Percentiles rank a stretch among this genome's conserved stretches.
Evolutionary conservation across 2,888 invertebrate species (phyloP).

Genomic region (Aphodius sticticus): DNA sequence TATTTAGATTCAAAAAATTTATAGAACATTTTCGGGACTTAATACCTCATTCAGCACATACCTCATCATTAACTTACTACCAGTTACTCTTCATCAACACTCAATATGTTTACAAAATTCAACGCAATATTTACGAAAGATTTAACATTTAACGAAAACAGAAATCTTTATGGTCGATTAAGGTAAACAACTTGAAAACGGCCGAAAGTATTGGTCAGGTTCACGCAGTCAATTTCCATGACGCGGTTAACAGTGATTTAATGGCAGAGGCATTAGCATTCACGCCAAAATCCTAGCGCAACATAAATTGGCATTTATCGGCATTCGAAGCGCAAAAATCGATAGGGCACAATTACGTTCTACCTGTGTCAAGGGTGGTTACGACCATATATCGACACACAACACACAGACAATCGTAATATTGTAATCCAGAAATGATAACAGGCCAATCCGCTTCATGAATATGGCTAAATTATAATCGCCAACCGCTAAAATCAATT

Average conservation of each 20-base stretch:
- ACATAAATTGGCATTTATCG: conserved; percentile 11
- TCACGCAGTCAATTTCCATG: background rate
- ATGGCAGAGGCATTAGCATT: conserved; percentile 12
- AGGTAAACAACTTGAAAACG: no score
- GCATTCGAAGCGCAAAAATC: conserved; percentile 13
- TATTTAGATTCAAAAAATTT: no score
- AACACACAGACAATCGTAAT: background rate
- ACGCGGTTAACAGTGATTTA: background rate
- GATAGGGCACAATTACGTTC: conserved; percentile 8
- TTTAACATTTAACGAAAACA: no score
- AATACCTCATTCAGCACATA: no score
- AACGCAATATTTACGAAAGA: no score
- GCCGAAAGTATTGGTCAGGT: background rate
- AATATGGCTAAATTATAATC: background rate
- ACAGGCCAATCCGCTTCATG: background rate
- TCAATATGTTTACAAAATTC: no score
- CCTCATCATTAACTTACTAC: no score
- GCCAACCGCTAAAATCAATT: background rate
- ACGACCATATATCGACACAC: background rate
- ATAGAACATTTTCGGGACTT: no score
- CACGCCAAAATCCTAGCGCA: conserved; percentile 9
- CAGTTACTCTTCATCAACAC: no score
- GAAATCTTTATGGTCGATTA: no score
- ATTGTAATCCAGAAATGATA: background rate
- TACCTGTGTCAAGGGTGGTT: background rate